Conservation (phyloP, 2,888 invertebrate species). For the Tipula helvola region DNA sequence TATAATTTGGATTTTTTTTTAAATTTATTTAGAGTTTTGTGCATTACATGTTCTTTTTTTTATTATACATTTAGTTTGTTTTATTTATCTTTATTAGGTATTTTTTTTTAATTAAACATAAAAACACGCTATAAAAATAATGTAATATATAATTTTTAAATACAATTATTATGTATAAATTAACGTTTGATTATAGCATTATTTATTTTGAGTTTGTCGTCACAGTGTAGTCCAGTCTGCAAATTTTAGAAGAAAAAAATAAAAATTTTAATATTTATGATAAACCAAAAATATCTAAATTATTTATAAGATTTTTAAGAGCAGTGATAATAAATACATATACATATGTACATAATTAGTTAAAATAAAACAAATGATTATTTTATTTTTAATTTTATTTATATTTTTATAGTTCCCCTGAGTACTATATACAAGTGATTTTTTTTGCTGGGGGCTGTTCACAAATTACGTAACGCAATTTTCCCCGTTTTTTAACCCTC, state of each 20-base stretch:
- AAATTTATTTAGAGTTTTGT: not conserved
- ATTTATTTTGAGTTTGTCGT: not conserved
- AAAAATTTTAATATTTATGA: too few species aligned
- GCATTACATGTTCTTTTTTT: not conserved
- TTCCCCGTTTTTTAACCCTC: too few species aligned
- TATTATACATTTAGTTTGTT: not conserved
- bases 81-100: not conserved
- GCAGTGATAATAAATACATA: too few species aligned
- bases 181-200: not conserved
- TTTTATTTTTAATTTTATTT: too few species aligned
- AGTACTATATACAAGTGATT: too few species aligned
- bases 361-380: too few species aligned
- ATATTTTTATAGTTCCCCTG: too few species aligned
- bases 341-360: too few species aligned
- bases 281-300: too few species aligned
- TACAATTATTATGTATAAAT: not conserved
- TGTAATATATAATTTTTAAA: not conserved
- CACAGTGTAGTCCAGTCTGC: not conserved
- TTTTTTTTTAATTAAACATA: not conserved
- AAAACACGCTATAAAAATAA: not conserved
- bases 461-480: too few species aligned
- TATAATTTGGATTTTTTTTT: not conserved
- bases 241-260: not conserved
- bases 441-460: too few species aligned
- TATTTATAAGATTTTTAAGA: too few species aligned